Evolutionary conservation across 2,797 vertebrate genomes (phyloP).

Genomic region (Rhinoraja longicauda): DNA sequence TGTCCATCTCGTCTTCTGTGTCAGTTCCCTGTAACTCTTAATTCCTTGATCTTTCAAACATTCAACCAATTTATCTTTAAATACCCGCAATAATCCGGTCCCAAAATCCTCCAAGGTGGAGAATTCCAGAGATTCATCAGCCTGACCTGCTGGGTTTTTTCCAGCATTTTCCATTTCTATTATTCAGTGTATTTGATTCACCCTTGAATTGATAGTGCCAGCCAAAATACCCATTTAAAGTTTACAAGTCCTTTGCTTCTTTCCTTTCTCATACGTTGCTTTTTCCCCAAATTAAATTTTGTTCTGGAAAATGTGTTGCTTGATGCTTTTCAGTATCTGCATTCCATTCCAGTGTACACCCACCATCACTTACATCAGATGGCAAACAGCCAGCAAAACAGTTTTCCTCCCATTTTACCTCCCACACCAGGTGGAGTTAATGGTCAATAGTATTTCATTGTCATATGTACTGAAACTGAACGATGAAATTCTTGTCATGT

Average conservation of each 20-base stretch:
- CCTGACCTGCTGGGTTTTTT: no score
- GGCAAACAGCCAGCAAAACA: not conserved
- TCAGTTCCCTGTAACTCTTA: no score
- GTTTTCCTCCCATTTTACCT: not conserved
- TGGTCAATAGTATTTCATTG: no score
- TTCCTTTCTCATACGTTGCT: not conserved
- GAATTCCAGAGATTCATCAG: no score
- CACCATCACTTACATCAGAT: not conserved
- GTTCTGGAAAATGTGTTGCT: not conserved
- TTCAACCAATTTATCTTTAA: no score
- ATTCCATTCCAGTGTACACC: not conserved
- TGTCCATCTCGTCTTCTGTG: no score
- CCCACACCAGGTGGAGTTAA: not conserved
- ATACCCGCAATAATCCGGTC: no score
- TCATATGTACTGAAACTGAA: no score
- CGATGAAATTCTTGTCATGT: not conserved
- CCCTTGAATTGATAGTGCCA: not conserved
- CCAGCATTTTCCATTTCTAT: no score
- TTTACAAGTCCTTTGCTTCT: not conserved
- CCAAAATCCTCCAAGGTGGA: no score
- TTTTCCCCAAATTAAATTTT: not conserved
- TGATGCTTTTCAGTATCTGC: not conserved
- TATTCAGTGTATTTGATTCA: not conserved
- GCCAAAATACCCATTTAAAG: not conserved
- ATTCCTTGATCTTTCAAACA: no score